phyloP scores from a whole-genome alignment of 2,888 invertebrate species.

The Lithophane leautieri region DNA sequence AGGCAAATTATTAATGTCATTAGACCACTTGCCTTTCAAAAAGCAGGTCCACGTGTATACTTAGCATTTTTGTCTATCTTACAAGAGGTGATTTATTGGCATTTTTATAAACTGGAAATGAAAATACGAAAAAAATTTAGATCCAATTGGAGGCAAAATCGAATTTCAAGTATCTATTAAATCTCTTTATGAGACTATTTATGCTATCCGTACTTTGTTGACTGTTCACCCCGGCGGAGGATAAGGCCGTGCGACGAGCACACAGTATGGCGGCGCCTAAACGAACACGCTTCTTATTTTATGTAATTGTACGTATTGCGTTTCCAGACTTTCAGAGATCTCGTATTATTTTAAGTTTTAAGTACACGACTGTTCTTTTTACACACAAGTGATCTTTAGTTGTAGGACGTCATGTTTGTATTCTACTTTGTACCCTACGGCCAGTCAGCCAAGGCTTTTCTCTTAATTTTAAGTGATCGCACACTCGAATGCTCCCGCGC shows the following conservation, averaged over 20 bases:
- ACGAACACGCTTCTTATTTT: conserved; percentile 80
- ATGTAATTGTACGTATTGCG: conserved; percentile 86
- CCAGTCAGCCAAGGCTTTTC: conserved; percentile 77
- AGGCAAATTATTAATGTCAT: neutral
- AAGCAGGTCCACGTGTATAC: neutral
- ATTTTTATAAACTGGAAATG: neutral
- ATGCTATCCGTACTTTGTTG: conserved; percentile 7
- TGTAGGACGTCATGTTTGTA: conserved; percentile 74
- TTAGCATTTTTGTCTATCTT: neutral
- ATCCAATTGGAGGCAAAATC: neutral
- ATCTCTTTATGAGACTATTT: neutral
- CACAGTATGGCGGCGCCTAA: conserved; percentile 62
- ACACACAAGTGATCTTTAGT: conserved; percentile 85
- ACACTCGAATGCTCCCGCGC: conserved; percentile 72
- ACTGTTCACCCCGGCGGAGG: conserved; percentile 46
- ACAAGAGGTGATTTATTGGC: neutral
- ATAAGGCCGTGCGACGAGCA: conserved; percentile 44
- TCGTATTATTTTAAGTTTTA: conserved; percentile 88
- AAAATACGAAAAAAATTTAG: neutral
- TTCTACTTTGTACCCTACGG: conserved; percentile 71
- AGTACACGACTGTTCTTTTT: conserved; percentile 87
- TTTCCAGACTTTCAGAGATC: conserved; percentile 91
- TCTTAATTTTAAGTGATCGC: conserved; percentile 71
- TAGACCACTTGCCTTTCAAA: neutral
- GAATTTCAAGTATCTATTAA: neutral